Base-by-base conservation (phyloP, 2,797 vertebrate genomes). In the Enteromius mattozi region DNA sequence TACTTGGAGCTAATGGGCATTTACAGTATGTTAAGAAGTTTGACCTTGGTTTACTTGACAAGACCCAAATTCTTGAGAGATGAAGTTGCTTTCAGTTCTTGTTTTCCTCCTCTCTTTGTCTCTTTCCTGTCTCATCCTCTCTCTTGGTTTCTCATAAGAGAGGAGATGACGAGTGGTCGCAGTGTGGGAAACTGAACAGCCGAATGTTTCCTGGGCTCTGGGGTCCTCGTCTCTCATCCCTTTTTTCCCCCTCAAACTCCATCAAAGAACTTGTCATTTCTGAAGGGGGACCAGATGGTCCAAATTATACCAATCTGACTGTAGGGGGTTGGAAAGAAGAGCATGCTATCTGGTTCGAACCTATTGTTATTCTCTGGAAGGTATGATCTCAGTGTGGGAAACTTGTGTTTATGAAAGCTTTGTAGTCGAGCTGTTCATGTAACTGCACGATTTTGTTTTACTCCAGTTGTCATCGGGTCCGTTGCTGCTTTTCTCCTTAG, bases 371-470 rank as follows among this genome's bases (percentile, higher is more conserved):
- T 82, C 82, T 51, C 75, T 84, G 76, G 69, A 86, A 92, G 91
- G 92, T 92, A 92, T 93, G 92, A 94, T 90, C 89, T 92, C 91
- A 83, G 91, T 90, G 91, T 94, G 93, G 93, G 93, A 94, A 95
- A 80, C 87, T 82, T 84, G 86, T 88, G 79, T 87, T 89, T 74
- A 71, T 82, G 80, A 82, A 68, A 89, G 85, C 78, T 87, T 74
- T 83, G 81, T 72, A 82, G 74, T 86, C 74, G 80, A 56, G 71
- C 78, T 72, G 65, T 81, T 86, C 37, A 84, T 90, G 89, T 91
- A 90, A 86, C 91, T 92, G 89, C 84, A 24, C 45, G 56, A 84
- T 75, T 78, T 21, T 47, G 83, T 83, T 80, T 40, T 70, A 76
- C 16, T 81, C 54, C 59, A 24, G 49, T 59, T 84, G 40, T 84